phyloP scores from a whole-genome alignment of 2,797 vertebrate genomes.

The Lophius americanus region DNA sequence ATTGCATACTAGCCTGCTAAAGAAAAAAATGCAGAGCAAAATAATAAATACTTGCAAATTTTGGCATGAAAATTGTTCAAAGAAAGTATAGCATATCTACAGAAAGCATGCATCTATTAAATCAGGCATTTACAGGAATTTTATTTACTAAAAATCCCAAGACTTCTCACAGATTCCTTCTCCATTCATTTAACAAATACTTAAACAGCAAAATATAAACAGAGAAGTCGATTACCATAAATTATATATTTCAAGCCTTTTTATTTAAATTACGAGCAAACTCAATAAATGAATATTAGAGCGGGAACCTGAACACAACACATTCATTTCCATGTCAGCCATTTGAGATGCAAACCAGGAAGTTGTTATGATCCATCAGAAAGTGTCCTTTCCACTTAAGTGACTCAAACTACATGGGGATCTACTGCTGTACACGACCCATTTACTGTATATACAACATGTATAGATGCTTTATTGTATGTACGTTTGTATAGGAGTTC shows the following conservation, averaged over 20 bases:
- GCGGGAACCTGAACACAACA: not conserved
- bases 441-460: constrained; percentile 45
- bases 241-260: not conserved
- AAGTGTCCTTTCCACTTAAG: constrained; percentile 61
- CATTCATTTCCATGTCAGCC: constrained; percentile 27
- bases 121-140: not conserved
- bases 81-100: not conserved
- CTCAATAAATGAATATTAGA: constrained; percentile 1
- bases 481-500: constrained; percentile 75
- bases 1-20: not conserved
- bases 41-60: not conserved
- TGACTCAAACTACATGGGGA: constrained; percentile 36
- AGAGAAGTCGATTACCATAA: no score
- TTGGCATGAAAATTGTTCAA: constrained; percentile 2
- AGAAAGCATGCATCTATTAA: constrained; percentile 1
- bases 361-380: constrained; percentile 50
- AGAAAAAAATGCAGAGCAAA: not conserved
- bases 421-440: constrained; percentile 54
- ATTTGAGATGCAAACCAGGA: constrained; percentile 18
- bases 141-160: not conserved
- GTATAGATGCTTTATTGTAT: constrained; percentile 65
- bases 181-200: not conserved
- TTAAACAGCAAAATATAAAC: not conserved
- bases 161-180: not conserved
- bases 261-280: not conserved